A percentile compares a stretch with the other conserved stretches of the same genome.
Evolutionary conservation across 2,113 vertebrate species (phyloP).

Genomic region (Dromas ardeola): DNA sequence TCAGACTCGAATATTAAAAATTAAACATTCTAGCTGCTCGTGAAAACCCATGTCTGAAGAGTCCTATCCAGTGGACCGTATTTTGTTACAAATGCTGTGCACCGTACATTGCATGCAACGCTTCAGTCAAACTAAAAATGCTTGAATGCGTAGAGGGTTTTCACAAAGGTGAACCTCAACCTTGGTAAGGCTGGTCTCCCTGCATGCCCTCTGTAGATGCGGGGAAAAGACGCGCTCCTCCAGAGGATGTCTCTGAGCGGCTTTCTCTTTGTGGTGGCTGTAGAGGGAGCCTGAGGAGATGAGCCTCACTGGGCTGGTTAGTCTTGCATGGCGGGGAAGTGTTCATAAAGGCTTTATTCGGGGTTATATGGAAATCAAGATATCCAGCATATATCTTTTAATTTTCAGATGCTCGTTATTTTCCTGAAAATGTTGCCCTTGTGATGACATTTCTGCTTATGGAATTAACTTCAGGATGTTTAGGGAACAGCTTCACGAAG

Average conservation of each 20-base stretch:
- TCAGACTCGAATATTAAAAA: not conserved
- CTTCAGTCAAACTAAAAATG: not conserved
- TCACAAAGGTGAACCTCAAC: not conserved
- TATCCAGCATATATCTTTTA: not conserved
- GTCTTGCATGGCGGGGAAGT: not conserved
- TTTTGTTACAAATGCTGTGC: not conserved
- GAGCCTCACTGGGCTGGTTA: not conserved
- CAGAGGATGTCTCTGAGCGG: not conserved
- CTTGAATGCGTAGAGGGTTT: not conserved
- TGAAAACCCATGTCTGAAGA: not conserved
- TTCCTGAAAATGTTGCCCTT: not conserved
- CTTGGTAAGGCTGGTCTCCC: not conserved
- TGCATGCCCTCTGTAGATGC: not conserved
- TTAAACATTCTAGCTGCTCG: not conserved
- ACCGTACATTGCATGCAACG: rapidly evolving
- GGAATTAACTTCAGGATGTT: not conserved
- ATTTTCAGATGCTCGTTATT: not conserved
- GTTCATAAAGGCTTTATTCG: not conserved
- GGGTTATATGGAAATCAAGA: not conserved
- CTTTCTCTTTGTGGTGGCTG: not conserved
- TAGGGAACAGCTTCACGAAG: not conserved
- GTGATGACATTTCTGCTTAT: not conserved
- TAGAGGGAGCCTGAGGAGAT: not conserved
- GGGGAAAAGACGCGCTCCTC: not conserved
- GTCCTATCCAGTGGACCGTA: not conserved